These are phyloP conservation scores for Ectemnius cavifrons DNA, from an alignment of 2,888 invertebrate species.

Conservation along the genomic window DNA sequence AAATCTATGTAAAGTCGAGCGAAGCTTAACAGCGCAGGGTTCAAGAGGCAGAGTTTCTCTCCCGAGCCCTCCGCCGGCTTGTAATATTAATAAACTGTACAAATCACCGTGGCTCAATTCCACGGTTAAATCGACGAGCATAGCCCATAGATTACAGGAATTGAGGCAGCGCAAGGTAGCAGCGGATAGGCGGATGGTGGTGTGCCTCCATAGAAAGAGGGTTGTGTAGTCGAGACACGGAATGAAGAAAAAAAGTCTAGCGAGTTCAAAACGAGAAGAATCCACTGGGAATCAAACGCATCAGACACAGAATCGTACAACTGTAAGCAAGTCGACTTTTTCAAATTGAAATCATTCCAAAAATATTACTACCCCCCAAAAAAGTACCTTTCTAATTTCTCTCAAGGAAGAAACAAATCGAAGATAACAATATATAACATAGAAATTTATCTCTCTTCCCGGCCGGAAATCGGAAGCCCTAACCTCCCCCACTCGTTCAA, in stretches of 20 bases:
- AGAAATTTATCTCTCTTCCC: too few relatives aligned
- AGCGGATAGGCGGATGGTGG: constrained; percentile 6
- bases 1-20: constrained; percentile 48
- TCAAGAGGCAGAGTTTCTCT: too few relatives aligned
- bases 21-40: too few relatives aligned
- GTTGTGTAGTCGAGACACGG: constrained; percentile 23
- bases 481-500: not conserved
- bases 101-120: constrained; percentile 57
- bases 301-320: too few relatives aligned
- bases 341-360: too few relatives aligned
- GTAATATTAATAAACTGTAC: constrained; percentile 57
- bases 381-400: too few relatives aligned
- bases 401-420: too few relatives aligned
- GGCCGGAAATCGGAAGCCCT: too few relatives aligned
- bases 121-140: constrained; percentile 58
- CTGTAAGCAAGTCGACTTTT: too few relatives aligned
- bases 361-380: too few relatives aligned
- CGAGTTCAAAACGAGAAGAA: constrained; percentile 62
- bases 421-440: too few relatives aligned
- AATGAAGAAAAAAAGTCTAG: constrained; percentile 51
- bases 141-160: constrained; percentile 60
- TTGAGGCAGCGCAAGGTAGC: constrained; percentile 42
- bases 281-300: constrained; percentile 38
- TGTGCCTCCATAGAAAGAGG: not conserved
- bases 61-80: constrained; percentile 1